Evolutionary conservation across 2,113 vertebrate species (phyloP).

Genomic region (Varanus salvator): DNA sequence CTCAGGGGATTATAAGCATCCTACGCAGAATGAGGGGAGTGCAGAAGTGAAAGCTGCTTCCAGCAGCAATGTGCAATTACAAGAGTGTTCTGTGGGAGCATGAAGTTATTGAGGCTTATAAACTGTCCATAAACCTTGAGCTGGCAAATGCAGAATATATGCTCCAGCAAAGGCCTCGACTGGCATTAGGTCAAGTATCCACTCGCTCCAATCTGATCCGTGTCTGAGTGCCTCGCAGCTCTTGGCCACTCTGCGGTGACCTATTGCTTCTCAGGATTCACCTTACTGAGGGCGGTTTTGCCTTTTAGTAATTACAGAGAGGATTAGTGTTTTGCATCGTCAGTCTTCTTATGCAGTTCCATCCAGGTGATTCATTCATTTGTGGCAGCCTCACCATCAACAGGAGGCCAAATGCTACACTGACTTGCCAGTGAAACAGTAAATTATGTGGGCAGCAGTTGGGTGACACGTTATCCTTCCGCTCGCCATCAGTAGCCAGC

Average conservation of each 20-base stretch:
- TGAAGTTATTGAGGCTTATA: background rate
- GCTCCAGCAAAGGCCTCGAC: background rate
- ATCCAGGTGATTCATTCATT: background rate
- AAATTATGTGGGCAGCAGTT: background rate
- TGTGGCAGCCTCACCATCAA: background rate
- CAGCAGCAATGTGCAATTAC: background rate
- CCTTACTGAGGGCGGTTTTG: background rate
- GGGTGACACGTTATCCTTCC: background rate
- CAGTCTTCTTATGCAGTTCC: accelerated
- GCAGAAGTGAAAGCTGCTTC: too few species aligned
- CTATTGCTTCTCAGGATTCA: background rate
- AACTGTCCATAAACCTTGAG: accelerated
- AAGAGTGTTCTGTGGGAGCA: background rate
- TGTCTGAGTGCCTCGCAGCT: background rate
- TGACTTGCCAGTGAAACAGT: conserved; percentile 5
- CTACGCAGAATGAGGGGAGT: too few species aligned
- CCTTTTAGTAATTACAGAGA: background rate
- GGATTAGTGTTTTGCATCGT: background rate
- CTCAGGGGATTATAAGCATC: too few species aligned
- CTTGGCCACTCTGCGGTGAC: background rate
- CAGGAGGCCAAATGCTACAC: background rate
- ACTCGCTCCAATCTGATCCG: accelerated
- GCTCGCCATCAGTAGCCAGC: accelerated
- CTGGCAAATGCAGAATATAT: accelerated
- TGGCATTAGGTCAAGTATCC: background rate